A percentile compares a stretch with the other conserved stretches of the same genome.
Conservation (phyloP, 2,797 vertebrate species). For the Tadarida brasiliensis region DNA sequence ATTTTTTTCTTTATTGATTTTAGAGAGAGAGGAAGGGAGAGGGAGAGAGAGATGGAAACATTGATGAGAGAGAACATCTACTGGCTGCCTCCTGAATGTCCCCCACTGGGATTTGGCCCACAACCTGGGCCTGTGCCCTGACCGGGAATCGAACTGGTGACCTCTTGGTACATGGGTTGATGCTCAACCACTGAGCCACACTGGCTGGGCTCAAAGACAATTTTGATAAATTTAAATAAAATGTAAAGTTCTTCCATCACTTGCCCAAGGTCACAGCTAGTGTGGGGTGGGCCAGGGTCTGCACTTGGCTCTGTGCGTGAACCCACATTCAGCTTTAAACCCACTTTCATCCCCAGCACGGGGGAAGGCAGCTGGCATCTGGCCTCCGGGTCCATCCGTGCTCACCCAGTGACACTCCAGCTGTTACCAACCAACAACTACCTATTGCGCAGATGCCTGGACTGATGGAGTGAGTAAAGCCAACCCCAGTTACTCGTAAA, state of each 20-base stretch:
- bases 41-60: too few species aligned
- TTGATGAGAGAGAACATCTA: too few species aligned
- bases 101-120: too few species aligned
- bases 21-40: too few species aligned
- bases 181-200: too few species aligned
- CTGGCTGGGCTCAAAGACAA: not conserved
- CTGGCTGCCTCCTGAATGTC: too few species aligned
- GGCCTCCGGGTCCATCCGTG: too few species aligned
- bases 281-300: not conserved
- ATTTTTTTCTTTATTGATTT: too few species aligned
- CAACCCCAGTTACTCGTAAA: not conserved
- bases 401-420: not conserved
- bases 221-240: constrained; percentile 29
- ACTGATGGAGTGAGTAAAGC: not conserved
- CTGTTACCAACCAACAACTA: not conserved
- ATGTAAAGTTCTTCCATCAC: not conserved
- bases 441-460: not conserved
- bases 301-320: not conserved
- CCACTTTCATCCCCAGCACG: not conserved
- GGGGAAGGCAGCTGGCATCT: not conserved
- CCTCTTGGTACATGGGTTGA: too few species aligned
- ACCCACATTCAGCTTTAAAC: not conserved
- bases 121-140: too few species aligned
- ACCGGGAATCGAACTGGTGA: too few species aligned
- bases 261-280: not conserved